Base-by-base conservation (phyloP, 1,140 invertebrate genomes). In the Solenopsis fugax region DNA sequence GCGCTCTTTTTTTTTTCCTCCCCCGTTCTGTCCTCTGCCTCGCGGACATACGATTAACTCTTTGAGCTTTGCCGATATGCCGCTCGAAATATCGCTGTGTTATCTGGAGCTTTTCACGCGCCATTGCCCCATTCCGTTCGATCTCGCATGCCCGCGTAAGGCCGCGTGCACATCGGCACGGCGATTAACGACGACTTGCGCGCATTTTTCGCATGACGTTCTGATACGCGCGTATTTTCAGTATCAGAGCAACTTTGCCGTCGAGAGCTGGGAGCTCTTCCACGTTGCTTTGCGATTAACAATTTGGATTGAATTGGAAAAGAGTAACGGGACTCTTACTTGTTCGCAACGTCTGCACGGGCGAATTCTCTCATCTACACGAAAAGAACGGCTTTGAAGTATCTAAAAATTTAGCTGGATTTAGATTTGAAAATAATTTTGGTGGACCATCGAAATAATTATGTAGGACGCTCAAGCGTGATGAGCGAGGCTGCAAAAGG, bases 1-100 rank as follows among this genome's bases (percentile, higher is more conserved):
- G 58, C 69, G 77, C 76, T 64, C 69, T 85, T 41, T 67, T 69
- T 86, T 67, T 69, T 67, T 58, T 65, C 62, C 16, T 58, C 48
- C 45, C 52, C 54, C 52, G 69, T 84, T 52, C 67, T 84, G 80
- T 84, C 54, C 69, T 60, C 80, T 84, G 80, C 80, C 80, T 84
- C 80, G 80, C 80, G 80, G 80, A 84, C 80, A 84, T 84, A 84
- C 80, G 69, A 84, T 84, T 84, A 84, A 84, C 80, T 84, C 80
- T 82, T 82, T 84, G 80, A 84, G 80, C 80, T 84, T 84, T 84
- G 69, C 80, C 80, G 80, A 84, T 81, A 81, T 73, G 80, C 69
- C 69, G 80, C 54, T 37, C 69, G 69, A 84, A 84, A 84, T 84
- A 84, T 84, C 69, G 69, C 54, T 56, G 24, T 52, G 69, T 84